Base-by-base conservation (phyloP, 2,797 vertebrate genomes). In the Valencia hispanica region DNA sequence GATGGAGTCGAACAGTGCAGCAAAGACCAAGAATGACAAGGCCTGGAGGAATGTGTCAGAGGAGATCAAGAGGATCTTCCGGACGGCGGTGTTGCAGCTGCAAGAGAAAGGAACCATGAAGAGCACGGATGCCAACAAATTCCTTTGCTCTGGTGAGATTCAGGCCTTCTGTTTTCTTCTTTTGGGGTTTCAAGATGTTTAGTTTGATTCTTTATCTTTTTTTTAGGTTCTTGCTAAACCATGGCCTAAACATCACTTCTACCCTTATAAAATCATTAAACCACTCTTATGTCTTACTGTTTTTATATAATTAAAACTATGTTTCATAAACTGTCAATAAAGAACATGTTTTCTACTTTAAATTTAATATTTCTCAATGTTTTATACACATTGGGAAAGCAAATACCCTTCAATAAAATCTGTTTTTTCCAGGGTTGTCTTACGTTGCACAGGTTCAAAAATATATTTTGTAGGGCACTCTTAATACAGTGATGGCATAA, bases 91-190 rank as follows among this genome's bases (percentile, higher is more conserved):
- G 88, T 96, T 98, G 88, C 93, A 97, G 90, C 94, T 99, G 20
- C 95, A 98, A 71, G 97, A 99, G 90, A 98, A 98, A 86, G 98
- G 98, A 79, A 98, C 97, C 91, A 97, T 99, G 96, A 98, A 97
- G 90, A 94, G 94, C 78, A 88, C 92, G 84, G 96, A 99, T 93
- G 96, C 97, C 92, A 99, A 97, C 93, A 97, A 97, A 94, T 99
- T 98, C 87, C 96, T 99, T 84, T 98, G 97, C 89, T 99, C 98
- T 86, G 98, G 98, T 99, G 94, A 79, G 92, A 89, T 51, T 82
- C 68, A 69, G 36, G 17, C 32, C 47, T 63, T 53, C 47, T 69
- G 39, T 70, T 1, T 30, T 1, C 5, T 11, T 73, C 66, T 79
- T 20, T 2, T 4, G 20, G 25, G 39, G 39, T 25, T n/a, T n/a